Evolutionary conservation across 2,113 vertebrate genomes (phyloP).

Genomic region (Platichthys flesus): DNA sequence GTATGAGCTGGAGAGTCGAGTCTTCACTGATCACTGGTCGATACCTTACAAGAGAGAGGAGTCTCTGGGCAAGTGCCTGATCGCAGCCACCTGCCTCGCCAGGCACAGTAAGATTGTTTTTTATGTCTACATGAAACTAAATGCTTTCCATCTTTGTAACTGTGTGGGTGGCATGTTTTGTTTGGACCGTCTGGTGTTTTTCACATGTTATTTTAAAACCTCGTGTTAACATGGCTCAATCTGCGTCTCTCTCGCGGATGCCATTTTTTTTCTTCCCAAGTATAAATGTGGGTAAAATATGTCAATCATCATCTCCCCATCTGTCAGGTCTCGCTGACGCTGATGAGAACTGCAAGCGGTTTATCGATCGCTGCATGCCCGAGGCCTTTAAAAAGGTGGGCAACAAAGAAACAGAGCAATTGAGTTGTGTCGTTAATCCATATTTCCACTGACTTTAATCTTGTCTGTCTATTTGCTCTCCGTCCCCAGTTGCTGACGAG

Average conservation of each 20-base stretch:
- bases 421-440: neutral
- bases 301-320: slow-evolving; percentile 24
- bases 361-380: slow-evolving; percentile 98
- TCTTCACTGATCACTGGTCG: slow-evolving; percentile 99
- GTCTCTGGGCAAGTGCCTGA: slow-evolving; percentile 96
- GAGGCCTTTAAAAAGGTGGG: slow-evolving; percentile 99
- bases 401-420: neutral
- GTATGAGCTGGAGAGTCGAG: slow-evolving; percentile 97
- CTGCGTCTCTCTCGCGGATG: slow-evolving; percentile 5
- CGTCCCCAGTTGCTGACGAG: slow-evolving; percentile 90
- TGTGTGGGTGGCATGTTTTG: slow-evolving; percentile 37
- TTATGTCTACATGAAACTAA: neutral
- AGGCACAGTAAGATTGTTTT: slow-evolving; percentile 87
- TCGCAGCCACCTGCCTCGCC: slow-evolving; percentile 94
- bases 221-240: slow-evolving; percentile 18
- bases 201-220: slow-evolving; percentile 43
- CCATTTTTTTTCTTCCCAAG: neutral
- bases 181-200: slow-evolving; percentile 36
- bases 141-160: slow-evolving; percentile 14
- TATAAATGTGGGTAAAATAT: slow-evolving; percentile 2
- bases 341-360: slow-evolving; percentile 98
- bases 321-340: slow-evolving; percentile 93
- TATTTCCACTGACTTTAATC: slow-evolving; percentile 11
- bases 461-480: slow-evolving; percentile 1
- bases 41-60: slow-evolving; percentile 98